phyloP scores from a whole-genome alignment of 2,113 vertebrate species.

The Galemys pyrenaicus region DNA sequence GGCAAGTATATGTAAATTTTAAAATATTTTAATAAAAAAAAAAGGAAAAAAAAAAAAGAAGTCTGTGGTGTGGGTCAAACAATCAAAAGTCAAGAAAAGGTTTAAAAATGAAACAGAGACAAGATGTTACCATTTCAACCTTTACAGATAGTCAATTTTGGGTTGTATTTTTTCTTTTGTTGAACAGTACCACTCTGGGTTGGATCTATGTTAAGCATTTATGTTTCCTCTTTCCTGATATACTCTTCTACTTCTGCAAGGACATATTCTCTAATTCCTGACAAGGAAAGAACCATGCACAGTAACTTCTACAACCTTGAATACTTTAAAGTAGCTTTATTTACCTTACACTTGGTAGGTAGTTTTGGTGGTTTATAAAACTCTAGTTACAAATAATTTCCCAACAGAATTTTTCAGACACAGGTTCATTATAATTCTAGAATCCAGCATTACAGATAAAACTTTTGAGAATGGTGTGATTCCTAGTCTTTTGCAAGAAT shows the following conservation, averaged over 20 bases:
- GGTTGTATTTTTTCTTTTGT: not conserved
- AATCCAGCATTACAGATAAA: not conserved
- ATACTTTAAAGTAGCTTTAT: not conserved
- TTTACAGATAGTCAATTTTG: not conserved
- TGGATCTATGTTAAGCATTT: not conserved
- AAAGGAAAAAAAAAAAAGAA: too few species aligned
- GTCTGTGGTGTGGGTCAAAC: not conserved
- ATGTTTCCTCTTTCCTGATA: not conserved
- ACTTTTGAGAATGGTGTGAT: not conserved
- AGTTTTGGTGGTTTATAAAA: not conserved
- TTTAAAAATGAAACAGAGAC: not conserved
- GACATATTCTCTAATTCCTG: not conserved
- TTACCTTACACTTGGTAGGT: not conserved
- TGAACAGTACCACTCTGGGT: not conserved
- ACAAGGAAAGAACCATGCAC: not conserved
- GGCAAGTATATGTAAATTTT: too few species aligned
- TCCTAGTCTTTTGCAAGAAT: not conserved
- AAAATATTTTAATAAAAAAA: too few species aligned
- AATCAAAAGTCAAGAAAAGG: slow-evolving; percentile 10
- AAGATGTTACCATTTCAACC: not conserved
- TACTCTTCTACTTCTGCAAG: not conserved
- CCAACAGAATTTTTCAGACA: not conserved
- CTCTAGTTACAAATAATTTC: not conserved
- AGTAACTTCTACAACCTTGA: not conserved
- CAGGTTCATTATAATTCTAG: slow-evolving; percentile 5